These are phyloP conservation scores for Thyatira batis DNA, from an alignment of 2,888 invertebrate species.

Conservation along the genomic window DNA sequence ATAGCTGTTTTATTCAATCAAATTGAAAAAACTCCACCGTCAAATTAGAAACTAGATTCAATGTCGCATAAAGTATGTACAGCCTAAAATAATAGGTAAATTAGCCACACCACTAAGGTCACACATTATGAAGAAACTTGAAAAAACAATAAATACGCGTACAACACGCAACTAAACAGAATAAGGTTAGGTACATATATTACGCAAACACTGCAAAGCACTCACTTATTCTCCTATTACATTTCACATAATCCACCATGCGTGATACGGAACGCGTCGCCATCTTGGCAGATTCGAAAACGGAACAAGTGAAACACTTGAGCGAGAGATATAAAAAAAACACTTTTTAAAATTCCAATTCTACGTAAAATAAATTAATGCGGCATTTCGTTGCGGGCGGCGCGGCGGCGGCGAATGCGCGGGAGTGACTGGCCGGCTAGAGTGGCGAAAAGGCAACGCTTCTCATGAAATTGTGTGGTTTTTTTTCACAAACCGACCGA, in stretches of 20 bases:
- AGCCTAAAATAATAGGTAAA: neutral
- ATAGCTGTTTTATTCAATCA: neutral
- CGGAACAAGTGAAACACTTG: conserved; percentile 7
- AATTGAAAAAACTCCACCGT: neutral
- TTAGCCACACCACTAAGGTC: neutral
- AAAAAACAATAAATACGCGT: conserved; percentile 21
- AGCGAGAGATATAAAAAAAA: too few relatives aligned
- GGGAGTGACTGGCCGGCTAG: conserved; percentile 51
- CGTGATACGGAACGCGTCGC: conserved; percentile 42
- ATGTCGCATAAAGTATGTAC: neutral
- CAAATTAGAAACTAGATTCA: neutral
- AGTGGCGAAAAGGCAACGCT: conserved; percentile 28
- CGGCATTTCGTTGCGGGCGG: conserved; percentile 42
- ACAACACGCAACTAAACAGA: conserved; percentile 15
- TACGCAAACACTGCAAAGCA: conserved; percentile 24
- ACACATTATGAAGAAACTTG: neutral
- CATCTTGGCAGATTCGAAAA: conserved; percentile 40
- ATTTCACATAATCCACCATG: conserved; percentile 46
- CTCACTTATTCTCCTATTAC: conserved; percentile 57
- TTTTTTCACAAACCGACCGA: conserved; percentile 25
- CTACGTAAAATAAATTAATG: conserved; percentile 20
- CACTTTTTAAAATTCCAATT: conserved; percentile 19
- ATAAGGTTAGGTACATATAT: conserved; percentile 16
- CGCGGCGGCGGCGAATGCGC: conserved; percentile 42
- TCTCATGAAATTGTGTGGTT: conserved; percentile 31